Conservation (phyloP, 2,888 invertebrate genomes). For the Agriotes lineatus region DNA sequence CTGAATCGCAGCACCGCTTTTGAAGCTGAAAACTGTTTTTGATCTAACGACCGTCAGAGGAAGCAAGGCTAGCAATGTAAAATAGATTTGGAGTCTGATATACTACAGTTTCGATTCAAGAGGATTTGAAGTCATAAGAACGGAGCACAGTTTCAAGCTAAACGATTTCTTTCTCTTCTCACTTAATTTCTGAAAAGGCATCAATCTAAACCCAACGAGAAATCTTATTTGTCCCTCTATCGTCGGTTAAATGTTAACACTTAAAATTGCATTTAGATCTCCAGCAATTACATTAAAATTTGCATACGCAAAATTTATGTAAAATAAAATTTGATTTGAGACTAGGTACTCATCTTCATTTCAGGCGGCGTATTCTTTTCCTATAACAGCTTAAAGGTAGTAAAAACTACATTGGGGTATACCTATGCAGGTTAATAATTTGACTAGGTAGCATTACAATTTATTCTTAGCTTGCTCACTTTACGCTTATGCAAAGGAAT, state of each 20-base stretch:
- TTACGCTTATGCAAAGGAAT: too few species aligned
- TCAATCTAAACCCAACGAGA: slow-evolving; percentile 3
- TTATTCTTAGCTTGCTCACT: too few species aligned
- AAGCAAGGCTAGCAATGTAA: slow-evolving; percentile 33
- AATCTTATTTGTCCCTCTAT: slow-evolving; percentile 5
- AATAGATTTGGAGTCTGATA: slow-evolving; percentile 37
- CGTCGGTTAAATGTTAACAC: neutral
- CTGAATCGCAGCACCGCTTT: neutral
- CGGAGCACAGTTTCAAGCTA: slow-evolving; percentile 32
- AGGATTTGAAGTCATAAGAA: slow-evolving; percentile 34
- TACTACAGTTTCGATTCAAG: slow-evolving; percentile 32
- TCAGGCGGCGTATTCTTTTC: too few species aligned
- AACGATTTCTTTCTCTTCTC: slow-evolving; percentile 30
- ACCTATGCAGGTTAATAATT: too few species aligned
- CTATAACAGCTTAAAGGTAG: too few species aligned
- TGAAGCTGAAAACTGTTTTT: slow-evolving; percentile 19
- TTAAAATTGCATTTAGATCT: too few species aligned
- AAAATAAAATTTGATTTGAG: too few species aligned
- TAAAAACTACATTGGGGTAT: too few species aligned
- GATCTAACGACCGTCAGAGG: slow-evolving; percentile 28
- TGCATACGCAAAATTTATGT: too few species aligned
- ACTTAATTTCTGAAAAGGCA: slow-evolving; percentile 12
- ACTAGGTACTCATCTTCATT: too few species aligned
- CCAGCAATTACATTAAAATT: too few species aligned
- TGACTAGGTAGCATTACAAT: too few species aligned